A percentile compares a stretch with the other conserved stretches of the same genome.
These are phyloP conservation scores for Oncorhynchus nerka DNA, from an alignment of 2,113 vertebrate species.

Conservation along the genomic window DNA sequence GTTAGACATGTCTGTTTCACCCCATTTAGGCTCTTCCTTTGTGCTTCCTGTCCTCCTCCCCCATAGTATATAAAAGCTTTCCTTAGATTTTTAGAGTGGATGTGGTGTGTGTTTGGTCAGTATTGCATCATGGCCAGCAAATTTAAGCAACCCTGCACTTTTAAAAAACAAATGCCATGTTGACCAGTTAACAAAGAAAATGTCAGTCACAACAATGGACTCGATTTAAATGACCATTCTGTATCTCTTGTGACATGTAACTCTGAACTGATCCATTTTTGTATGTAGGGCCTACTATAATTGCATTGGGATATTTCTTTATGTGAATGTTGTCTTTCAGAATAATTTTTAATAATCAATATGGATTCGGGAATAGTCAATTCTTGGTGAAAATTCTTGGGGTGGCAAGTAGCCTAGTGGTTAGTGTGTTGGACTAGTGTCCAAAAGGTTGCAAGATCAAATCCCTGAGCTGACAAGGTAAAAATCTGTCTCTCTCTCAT, in stretches of 20 bases:
- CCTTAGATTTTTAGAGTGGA: conserved; percentile 14
- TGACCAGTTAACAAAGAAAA: conserved; percentile 14
- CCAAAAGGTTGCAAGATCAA: too few relatives aligned
- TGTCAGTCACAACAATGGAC: background rate
- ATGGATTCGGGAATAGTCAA: background rate
- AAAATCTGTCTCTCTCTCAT: too few relatives aligned
- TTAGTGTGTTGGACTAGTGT: too few relatives aligned
- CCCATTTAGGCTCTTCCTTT: conserved; percentile 13
- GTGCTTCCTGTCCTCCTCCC: conserved; percentile 16
- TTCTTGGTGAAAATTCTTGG: background rate
- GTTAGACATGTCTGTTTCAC: conserved; percentile 8
- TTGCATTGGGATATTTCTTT: conserved; percentile 17
- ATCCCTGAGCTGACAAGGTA: too few relatives aligned
- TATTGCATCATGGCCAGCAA: conserved; percentile 10
- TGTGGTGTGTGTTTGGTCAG: conserved; percentile 28
- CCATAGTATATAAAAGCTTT: background rate
- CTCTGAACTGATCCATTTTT: conserved; percentile 31
- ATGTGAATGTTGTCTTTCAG: conserved; percentile 13
- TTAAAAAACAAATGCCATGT: conserved; percentile 44
- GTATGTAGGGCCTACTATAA: conserved; percentile 32
- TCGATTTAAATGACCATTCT: background rate
- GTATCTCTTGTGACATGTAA: background rate
- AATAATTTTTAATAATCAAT: background rate
- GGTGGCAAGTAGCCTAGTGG: too few relatives aligned
- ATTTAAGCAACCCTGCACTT: conserved; percentile 56